Conservation (phyloP, 2,797 vertebrate genomes). For the Distichodus sexfasciatus region DNA sequence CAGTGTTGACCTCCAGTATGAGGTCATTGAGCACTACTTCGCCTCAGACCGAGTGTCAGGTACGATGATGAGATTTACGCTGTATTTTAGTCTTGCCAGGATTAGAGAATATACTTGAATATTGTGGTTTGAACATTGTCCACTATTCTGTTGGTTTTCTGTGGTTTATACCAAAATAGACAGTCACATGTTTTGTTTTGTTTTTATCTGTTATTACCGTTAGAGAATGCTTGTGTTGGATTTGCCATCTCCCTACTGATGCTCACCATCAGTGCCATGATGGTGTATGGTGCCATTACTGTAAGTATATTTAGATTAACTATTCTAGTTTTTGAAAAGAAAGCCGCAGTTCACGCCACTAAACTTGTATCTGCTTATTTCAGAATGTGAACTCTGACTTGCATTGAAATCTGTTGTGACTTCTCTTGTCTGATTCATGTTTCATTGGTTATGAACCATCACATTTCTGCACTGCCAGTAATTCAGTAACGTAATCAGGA, state of each 20-base stretch:
- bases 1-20: constrained; percentile 92
- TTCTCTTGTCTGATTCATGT: too few species aligned
- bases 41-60: constrained; percentile 94
- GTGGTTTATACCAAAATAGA: too few species aligned
- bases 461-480: too few species aligned
- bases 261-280: constrained; percentile 99
- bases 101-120: background rate
- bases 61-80: constrained; percentile 52
- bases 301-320: constrained; percentile 86
- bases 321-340: too few species aligned
- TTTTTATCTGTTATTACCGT: constrained; percentile 1
- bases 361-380: too few species aligned
- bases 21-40: constrained; percentile 96
- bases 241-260: constrained; percentile 96
- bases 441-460: too few species aligned
- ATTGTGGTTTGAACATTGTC: too few species aligned
- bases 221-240: constrained; percentile 95
- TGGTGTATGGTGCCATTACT: constrained; percentile 97
- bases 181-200: background rate
- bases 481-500: too few species aligned
- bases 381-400: too few species aligned
- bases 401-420: too few species aligned
- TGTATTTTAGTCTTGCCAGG: background rate
- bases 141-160: too few species aligned
- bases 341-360: too few species aligned